Evolutionary conservation across 1,140 invertebrate genomes (phyloP), one percentile per base, ranked within the genome.

Genomic region (Hylaeus anthracinus): DNA sequence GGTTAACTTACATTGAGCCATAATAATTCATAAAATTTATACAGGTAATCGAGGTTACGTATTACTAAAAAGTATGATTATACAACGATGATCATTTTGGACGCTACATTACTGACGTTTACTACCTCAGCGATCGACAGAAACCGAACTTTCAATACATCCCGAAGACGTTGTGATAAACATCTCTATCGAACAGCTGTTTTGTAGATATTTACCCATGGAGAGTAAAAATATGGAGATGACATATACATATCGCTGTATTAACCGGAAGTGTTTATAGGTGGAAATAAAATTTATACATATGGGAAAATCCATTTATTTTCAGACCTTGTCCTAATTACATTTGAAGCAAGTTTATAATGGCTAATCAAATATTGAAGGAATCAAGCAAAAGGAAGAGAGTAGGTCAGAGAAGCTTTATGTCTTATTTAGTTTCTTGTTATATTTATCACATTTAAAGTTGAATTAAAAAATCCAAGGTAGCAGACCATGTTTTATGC

Each of bases 1-100:
- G 85, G 95, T 95, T 94, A 95, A 94, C 88, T 95, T 95, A 82
- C 94, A 94, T 88, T 95, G 94, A 81, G 95, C 94, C 96, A 96
- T 87, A 78, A 71, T 80, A 51, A 41, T 66, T 66, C n/a, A 45
- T 75, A 60, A 0, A 58, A 80, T 26, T 41, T 66, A 14, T 79
- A 79, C 41, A 53, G 48, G 12, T 69, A 37, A 65, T 53, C 53
- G 26, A 66, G 72, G 37, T 79, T 73, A 73, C n/a, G 72, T 56
- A 15, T 67, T 55, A 75, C 45, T 58, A 67, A 73, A n/a, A 5
- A 60, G 45, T 45, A 53, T 26, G 66, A 65, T 73, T 66, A 73
- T 3, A 41, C 77, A 9, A 45, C 39, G n/a, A 51, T n/a, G 14
- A 43, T 67, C 71, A 74, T 80, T 67, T 74, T 60, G 5, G 12